Evolutionary conservation across 92 coral and sea anemone species (phyloP), one percentile per base, ranked within the genome.

Genomic region (Nematostella vectensis): DNA sequence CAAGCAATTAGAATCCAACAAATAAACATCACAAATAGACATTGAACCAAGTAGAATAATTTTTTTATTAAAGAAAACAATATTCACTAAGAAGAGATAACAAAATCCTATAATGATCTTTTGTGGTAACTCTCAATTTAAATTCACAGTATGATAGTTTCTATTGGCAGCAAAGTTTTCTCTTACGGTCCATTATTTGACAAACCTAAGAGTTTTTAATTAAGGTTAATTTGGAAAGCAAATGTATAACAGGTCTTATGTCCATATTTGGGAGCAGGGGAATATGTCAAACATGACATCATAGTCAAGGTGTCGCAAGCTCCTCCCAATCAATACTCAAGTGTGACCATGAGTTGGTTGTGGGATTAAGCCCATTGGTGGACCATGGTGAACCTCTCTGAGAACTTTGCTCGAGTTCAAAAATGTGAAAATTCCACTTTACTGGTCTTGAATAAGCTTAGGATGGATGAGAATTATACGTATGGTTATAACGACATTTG

Each of bases 371-470:
- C 39, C 51, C 30, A 24, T 44, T 66, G 40, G 29, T 63, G 72
- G 72, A 66, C 37, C 63, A 55, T 66, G 72, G 62, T 66, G 60
- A 66, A 39, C 51, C 57, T n/a, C 24, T 56, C 33, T 24, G 26
- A 24, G 29, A 45, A 57, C 47, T 66, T 66, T 54, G 50, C 52
- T 66, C 31, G 55, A 27, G 63, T 55, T 28, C 28, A 29, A 40
- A 44, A 29, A 58, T 47, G 26, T 45, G 40, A 27, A 20, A 65
- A 65, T 37, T 36, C 55, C 24, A 44, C 47, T 44, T 31, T 53
- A 10, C 22, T 40, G 42, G 55, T 53, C 27, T 55, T 54, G 27
- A 26, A 31, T 42, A 36, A 24, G 11, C 54, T 27, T 66, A 47
- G 51, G 25, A 66, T 66, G 72, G 72, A 55, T 25, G 72, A 66